phyloP scores from a whole-genome alignment of 2,113 vertebrate species.

The Rhagologus leucostigma region DNA sequence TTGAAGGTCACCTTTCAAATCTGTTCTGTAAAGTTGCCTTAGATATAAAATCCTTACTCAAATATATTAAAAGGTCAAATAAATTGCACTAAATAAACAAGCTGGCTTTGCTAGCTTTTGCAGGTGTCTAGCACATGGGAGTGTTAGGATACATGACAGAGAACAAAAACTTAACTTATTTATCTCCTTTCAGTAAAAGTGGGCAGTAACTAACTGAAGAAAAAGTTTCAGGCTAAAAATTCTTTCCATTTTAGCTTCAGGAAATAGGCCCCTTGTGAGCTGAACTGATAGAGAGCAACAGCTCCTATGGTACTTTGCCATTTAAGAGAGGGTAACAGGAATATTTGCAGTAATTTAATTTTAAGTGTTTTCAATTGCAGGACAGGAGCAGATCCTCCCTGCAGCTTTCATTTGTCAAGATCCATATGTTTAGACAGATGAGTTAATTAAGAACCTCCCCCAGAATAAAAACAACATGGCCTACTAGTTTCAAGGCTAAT shows the following conservation, averaged over 20 bases:
- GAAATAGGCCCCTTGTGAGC: not conserved
- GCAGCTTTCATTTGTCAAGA: constrained; percentile 52
- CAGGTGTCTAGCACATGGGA: constrained; percentile 59
- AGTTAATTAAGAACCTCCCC: constrained; percentile 42
- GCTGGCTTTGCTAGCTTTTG: constrained; percentile 55
- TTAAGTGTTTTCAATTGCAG: constrained; percentile 32
- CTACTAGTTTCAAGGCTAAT: constrained; percentile 23
- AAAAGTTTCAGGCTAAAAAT: constrained; percentile 8
- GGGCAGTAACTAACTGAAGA: not conserved
- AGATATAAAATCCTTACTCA: constrained; percentile 68
- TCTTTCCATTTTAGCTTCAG: not conserved
- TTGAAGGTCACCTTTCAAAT: constrained; percentile 66
- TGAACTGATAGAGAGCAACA: not conserved
- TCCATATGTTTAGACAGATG: constrained; percentile 57
- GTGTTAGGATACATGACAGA: constrained; percentile 30
- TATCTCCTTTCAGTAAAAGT: constrained; percentile 29
- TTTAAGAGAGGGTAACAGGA: not conserved
- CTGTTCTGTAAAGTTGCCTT: constrained; percentile 49
- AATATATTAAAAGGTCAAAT: constrained; percentile 74
- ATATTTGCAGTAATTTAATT: constrained; percentile 21
- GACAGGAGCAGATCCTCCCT: constrained; percentile 28
- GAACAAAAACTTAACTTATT: constrained; percentile 64
- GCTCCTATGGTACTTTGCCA: not conserved
- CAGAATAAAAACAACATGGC: constrained; percentile 38
- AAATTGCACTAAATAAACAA: constrained; percentile 64